Conservation (phyloP, 2,888 invertebrate species). For the Uloborus plumipes region DNA sequence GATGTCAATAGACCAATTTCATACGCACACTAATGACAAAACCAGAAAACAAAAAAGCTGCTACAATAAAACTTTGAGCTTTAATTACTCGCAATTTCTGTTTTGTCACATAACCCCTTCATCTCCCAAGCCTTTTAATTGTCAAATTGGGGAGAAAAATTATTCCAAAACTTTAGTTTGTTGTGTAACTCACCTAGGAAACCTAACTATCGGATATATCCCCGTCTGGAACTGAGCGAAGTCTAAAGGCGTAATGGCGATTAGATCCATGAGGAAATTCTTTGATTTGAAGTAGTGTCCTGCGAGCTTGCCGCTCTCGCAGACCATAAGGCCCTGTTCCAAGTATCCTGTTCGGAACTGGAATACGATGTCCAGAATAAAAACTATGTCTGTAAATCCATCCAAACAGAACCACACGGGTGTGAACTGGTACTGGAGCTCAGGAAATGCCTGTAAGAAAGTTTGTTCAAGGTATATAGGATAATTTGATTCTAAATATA, state of each 20-base stretch:
- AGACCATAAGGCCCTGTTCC: constrained; percentile 95
- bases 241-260: constrained; percentile 87
- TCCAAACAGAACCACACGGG: constrained; percentile 87
- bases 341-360: constrained; percentile 95
- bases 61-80: too few species aligned
- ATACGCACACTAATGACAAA: too few species aligned
- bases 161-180: background rate
- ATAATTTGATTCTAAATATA: too few species aligned
- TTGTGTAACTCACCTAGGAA: constrained; percentile 69
- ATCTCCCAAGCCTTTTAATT: too few species aligned
- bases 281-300: constrained; percentile 88
- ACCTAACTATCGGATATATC: constrained; percentile 85
- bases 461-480: too few species aligned
- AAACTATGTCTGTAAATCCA: constrained; percentile 87
- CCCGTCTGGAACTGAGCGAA: constrained; percentile 87
- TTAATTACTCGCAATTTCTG: too few species aligned
- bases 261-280: constrained; percentile 86
- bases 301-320: constrained; percentile 90
- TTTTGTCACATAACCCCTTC: too few species aligned
- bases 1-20: too few species aligned
- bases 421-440: constrained; percentile 82
- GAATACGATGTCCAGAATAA: constrained; percentile 88
- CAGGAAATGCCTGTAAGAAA: constrained; percentile 85
- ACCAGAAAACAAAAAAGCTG: too few species aligned
- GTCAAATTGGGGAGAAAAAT: too few species aligned